Percentiles rank a stretch among this genome's conserved stretches.
Conservation (phyloP, 2,113 vertebrate genomes). For the Hyperopisus bebe region DNA sequence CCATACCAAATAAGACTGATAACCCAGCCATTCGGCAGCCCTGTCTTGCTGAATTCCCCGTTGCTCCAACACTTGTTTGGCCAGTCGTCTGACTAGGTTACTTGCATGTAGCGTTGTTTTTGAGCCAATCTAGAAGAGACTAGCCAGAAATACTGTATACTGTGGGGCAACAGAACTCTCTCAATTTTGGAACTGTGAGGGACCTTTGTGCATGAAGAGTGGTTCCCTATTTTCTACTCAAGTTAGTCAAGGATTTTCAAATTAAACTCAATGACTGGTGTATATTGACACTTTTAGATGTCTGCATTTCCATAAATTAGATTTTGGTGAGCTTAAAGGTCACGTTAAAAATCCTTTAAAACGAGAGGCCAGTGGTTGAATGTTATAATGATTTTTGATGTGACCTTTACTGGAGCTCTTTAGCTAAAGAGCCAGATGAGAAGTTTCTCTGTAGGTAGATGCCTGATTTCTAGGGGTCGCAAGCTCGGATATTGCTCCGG, state of each 20-base stretch:
- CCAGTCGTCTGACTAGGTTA: neutral
- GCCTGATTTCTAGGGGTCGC: neutral
- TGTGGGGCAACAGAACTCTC: neutral
- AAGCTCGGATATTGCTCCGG: neutral
- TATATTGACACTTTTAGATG: neutral
- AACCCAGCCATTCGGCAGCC: too few species aligned
- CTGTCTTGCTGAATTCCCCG: neutral
- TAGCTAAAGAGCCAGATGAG: neutral
- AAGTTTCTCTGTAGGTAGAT: neutral
- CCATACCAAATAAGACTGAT: neutral
- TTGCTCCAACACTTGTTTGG: neutral
- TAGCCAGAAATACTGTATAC: neutral
- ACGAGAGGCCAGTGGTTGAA: neutral
- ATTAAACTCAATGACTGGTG: neutral
- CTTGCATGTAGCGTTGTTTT: neutral
- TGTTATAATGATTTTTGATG: conserved; percentile 11
- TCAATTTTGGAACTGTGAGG: neutral
- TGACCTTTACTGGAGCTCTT: conserved; percentile 1
- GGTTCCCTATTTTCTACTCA: neutral
- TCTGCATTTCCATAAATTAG: neutral
- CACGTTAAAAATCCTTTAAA: neutral
- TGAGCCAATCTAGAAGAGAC: neutral
- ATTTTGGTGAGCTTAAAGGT: neutral
- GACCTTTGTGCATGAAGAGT: neutral
- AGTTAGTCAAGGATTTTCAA: neutral